These are phyloP conservation scores for Aratinga solstitialis DNA, from an alignment of 2,797 vertebrate genomes.

Conservation along the genomic window DNA sequence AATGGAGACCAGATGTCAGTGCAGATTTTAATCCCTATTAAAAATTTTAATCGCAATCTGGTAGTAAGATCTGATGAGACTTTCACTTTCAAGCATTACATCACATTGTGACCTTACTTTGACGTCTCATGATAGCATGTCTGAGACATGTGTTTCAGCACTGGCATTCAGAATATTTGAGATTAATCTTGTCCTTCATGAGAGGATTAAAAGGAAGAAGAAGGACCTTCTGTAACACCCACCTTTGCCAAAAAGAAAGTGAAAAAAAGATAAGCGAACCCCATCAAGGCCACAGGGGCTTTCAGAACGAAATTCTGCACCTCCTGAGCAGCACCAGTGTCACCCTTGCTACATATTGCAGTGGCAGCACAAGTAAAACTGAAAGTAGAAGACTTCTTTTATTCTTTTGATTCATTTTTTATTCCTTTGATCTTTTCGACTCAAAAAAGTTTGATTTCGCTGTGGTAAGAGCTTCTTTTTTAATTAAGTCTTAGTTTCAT, in stretches of 20 bases:
- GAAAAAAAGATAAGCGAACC: not conserved
- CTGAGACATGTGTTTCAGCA: slow-evolving; percentile 36
- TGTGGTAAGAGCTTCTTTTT: not conserved
- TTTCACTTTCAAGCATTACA: slow-evolving; percentile 1
- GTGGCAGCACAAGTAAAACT: not conserved
- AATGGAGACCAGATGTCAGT: not conserved
- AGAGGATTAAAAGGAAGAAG: slow-evolving; percentile 11
- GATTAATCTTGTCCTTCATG: slow-evolving; percentile 28
- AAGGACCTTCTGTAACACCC: not conserved
- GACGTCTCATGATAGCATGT: not conserved
- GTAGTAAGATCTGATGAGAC: not conserved
- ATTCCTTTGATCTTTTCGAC: not conserved
- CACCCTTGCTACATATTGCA: not conserved
- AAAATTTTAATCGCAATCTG: not conserved
- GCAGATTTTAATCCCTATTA: too few relatives aligned
- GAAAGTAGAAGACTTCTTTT: not conserved
- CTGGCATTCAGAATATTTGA: slow-evolving; percentile 24
- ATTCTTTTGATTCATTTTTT: not conserved
- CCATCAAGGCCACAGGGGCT: not conserved
- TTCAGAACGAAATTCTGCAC: not conserved
- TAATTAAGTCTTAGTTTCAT: not conserved
- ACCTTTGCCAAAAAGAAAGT: not conserved
- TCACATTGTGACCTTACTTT: slow-evolving; percentile 35
- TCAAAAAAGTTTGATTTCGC: not conserved
- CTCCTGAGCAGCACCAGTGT: not conserved